Evolutionary conservation across 2,797 vertebrate species (phyloP).

Genomic region (Melanotaenia trifasciata): DNA sequence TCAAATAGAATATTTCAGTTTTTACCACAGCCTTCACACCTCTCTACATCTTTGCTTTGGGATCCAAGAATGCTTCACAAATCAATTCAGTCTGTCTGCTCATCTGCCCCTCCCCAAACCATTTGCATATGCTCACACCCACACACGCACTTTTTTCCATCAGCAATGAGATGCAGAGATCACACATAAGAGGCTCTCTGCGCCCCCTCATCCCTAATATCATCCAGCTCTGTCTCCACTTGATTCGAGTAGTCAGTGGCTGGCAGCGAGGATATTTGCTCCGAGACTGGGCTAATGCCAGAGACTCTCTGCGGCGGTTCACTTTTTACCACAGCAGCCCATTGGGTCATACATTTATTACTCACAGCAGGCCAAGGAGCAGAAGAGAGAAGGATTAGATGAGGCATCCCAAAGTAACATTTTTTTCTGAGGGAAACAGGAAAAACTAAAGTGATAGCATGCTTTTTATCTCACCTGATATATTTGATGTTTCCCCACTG

Average conservation of each 20-base stretch:
- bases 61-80: slow-evolving; percentile 47
- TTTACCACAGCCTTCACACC: slow-evolving; percentile 1
- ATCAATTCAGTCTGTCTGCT: slow-evolving; percentile 53
- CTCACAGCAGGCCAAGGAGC: slow-evolving; percentile 38
- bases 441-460: slow-evolving; percentile 15
- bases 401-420: slow-evolving; percentile 18
- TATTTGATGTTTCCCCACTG: slow-evolving; percentile 4
- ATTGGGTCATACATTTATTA: slow-evolving; percentile 63
- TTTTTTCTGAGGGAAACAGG: slow-evolving; percentile 21
- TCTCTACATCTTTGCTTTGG: neutral
- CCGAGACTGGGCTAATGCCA: slow-evolving; percentile 54
- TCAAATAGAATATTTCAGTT: slow-evolving; percentile 6
- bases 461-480: neutral
- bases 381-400: slow-evolving; percentile 31
- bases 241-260: slow-evolving; percentile 52
- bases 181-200: slow-evolving; percentile 63
- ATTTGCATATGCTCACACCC: slow-evolving; percentile 65
- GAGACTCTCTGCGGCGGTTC: slow-evolving; percentile 45
- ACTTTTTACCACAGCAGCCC: slow-evolving; percentile 49
- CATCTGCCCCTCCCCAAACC: slow-evolving; percentile 47
- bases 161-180: slow-evolving; percentile 62
- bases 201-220: slow-evolving; percentile 66
- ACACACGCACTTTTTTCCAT: slow-evolving; percentile 58
- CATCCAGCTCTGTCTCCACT: slow-evolving; percentile 55
- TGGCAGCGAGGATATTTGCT: slow-evolving; percentile 55